A percentile compares a stretch with the other conserved stretches of the same genome.
Conservation (phyloP, 2,888 invertebrate species). For the Napeogenes inachia region DNA sequence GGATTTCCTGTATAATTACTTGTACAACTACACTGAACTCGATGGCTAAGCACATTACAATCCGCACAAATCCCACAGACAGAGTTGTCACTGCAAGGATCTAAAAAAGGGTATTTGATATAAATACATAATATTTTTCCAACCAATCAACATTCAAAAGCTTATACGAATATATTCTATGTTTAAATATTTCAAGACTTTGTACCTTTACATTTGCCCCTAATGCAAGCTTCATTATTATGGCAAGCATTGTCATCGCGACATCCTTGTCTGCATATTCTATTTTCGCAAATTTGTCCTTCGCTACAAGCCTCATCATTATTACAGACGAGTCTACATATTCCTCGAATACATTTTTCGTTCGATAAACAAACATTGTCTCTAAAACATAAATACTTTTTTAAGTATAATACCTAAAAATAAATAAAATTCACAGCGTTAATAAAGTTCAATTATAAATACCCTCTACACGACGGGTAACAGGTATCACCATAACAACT, state of each 20-base stretch:
- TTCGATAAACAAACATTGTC: slow-evolving; percentile 89
- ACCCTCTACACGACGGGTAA: slow-evolving; percentile 86
- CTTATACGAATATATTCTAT: not conserved
- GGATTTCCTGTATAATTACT: slow-evolving; percentile 89
- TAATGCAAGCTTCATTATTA: slow-evolving; percentile 85
- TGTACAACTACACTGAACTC: slow-evolving; percentile 91
- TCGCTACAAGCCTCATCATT: slow-evolving; percentile 88
- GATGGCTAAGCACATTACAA: slow-evolving; percentile 89
- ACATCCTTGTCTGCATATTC: slow-evolving; percentile 91
- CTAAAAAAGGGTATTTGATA: slow-evolving; percentile 54
- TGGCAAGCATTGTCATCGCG: slow-evolving; percentile 89
- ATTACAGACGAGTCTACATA: slow-evolving; percentile 91
- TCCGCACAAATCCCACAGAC: slow-evolving; percentile 90
- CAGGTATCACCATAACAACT: slow-evolving; percentile 88
- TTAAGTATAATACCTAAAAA: slow-evolving; percentile 1
- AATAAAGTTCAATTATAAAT: slow-evolving; percentile 27
- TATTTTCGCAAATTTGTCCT: slow-evolving; percentile 91
- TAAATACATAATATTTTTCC: not conserved
- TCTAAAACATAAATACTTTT: slow-evolving; percentile 61
- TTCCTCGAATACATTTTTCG: slow-evolving; percentile 89
- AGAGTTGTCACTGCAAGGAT: slow-evolving; percentile 85
- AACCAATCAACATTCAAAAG: no score
- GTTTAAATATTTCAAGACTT: not conserved
- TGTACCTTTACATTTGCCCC: slow-evolving; percentile 87
- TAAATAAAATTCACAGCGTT: not conserved